Evolutionary conservation across 2,888 invertebrate species (phyloP), one percentile per base, ranked within the genome.

Genomic region (Neria commutata): DNA sequence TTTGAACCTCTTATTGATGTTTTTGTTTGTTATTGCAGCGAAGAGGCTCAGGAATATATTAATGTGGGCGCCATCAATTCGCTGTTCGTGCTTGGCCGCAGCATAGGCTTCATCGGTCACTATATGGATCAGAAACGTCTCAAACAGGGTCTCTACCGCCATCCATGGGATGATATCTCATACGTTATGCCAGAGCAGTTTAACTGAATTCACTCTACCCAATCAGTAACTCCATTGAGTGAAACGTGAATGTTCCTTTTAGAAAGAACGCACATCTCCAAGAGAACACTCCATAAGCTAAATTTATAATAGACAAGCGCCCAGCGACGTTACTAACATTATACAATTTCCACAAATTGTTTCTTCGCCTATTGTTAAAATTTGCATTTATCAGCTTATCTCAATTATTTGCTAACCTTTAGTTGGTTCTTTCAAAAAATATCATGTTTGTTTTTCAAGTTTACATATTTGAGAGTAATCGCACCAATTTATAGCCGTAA

Each of bases 141-240:
- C 83, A 98, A 98, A 79, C 99, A 99, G 84, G 99, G 98, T 6
- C 86, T 99, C 3, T 99, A 99, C 84, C 91, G 99, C 71, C 99
- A 99, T 83, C 99, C 99, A 1, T 99, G 99, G 99, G 99, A 99
- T 80, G 99, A 99, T 81, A 99, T 99, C 84, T 82, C 83, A 16
- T 82, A 82, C 61, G 82, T 82, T 55, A 75, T 82, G 67, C 83
- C 82, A 50, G 82, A 82, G 66, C 79, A 81, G 68, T 83, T 78
- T 66, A 79, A 79, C 68, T 79, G 75, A 72, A 58, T 46, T 17
- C 42, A n/a, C 25, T 46, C 19, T 46, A 5, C 46, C 21, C 21
- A 46, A 10, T 21, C 33, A 5, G n/a, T 19, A 47, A 21, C 57
- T 33, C 14, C 5, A n/a, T 37, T 33, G 11, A 40, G 17, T 42